Conservation (phyloP, 2,797 vertebrate species). For the Gallinago nigripennis region DNA sequence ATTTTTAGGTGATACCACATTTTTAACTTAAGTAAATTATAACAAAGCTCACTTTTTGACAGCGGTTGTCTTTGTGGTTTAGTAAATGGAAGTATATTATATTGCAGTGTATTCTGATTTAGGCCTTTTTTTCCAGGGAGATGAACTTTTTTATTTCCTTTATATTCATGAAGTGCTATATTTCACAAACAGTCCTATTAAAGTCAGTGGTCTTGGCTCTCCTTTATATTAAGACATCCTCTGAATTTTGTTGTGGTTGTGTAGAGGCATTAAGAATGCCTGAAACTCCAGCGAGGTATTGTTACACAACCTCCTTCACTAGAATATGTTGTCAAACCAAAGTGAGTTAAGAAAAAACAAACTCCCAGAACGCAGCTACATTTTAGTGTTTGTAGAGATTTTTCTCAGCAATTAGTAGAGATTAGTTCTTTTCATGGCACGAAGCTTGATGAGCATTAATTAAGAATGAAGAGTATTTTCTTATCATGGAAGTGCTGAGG, state of each 20-base stretch:
- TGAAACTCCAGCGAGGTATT: background rate
- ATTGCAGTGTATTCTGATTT: background rate
- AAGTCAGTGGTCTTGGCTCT: background rate
- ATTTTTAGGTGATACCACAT: background rate
- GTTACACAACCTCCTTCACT: background rate
- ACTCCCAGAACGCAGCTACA: background rate
- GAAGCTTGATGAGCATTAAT: background rate
- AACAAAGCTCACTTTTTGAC: background rate
- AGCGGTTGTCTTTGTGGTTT: background rate
- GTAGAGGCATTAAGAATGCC: background rate
- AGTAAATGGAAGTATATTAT: background rate
- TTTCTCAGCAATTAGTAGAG: background rate
- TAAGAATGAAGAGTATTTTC: constrained; percentile 8
- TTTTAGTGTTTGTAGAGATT: background rate
- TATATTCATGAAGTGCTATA: background rate
- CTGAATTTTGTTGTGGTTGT: background rate
- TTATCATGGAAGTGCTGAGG: background rate
- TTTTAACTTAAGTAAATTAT: background rate
- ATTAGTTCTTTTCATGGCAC: background rate
- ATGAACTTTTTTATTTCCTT: background rate
- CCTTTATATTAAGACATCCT: background rate
- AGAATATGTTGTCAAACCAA: background rate
- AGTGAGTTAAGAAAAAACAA: background rate
- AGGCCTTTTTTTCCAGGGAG: background rate
- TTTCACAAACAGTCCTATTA: background rate